phyloP scores from a whole-genome alignment of 2,888 invertebrate genomes.

The Lepidocyrtinus sp. region DNA sequence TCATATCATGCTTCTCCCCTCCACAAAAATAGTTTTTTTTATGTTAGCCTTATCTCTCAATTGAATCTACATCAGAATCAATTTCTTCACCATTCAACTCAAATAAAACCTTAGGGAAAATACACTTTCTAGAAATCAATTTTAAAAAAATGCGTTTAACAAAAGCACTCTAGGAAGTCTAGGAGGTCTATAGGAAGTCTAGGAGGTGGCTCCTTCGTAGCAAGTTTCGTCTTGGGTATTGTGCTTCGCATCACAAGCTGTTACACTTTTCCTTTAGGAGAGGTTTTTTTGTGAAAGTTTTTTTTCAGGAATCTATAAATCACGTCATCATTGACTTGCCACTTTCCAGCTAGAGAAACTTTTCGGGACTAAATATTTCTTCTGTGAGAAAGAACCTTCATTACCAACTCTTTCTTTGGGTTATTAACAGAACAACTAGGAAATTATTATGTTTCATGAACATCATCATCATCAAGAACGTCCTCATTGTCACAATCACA shows the following conservation, averaged over 20 bases:
- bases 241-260: background rate
- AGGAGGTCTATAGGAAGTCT: too few relatives aligned
- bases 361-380: background rate
- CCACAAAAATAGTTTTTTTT: too few relatives aligned
- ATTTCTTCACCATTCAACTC: background rate
- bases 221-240: background rate
- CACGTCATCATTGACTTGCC: constrained; percentile 13
- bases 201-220: background rate
- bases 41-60: constrained; percentile 1
- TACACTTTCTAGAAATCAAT: background rate
- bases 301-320: constrained; percentile 7
- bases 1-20: too few relatives aligned
- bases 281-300: background rate
- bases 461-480: background rate
- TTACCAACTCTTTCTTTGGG: background rate
- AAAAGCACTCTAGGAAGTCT: background rate
- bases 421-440: background rate
- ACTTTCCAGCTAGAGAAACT: background rate
- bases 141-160: background rate
- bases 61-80: constrained; percentile 7
- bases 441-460: background rate
- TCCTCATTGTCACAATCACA: constrained; percentile 5
- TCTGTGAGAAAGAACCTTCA: background rate
- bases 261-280: background rate
- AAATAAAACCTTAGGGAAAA: background rate